Base-by-base conservation (phyloP, 2,888 invertebrate species). In the Sussaba pulchella region DNA sequence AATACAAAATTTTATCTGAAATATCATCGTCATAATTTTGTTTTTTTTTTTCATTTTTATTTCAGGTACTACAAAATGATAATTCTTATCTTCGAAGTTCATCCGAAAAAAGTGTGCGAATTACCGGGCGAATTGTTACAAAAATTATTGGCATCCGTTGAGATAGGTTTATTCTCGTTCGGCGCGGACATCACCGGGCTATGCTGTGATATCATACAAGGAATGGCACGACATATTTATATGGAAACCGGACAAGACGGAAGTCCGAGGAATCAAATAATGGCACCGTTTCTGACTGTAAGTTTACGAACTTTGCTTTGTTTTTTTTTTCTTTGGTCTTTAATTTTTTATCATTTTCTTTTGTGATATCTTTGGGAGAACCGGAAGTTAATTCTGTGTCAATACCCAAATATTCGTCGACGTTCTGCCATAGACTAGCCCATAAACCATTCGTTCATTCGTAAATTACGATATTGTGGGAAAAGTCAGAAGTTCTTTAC, bases 41-140 rank as follows among this genome's bases (percentile, higher is more conserved):
- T 31, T 31, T 31, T 31, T 31, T 31, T 31, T 31, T 31, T 31
- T 5, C 6, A 5, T 31, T 31, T 31, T 31, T 31, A 50, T 78
- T 85, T 14, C 36, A 91, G 91, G 69, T 94, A 93, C 88, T 94
- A 93, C 83, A 93, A 95, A 88, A 93, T 96, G 89, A 92, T 96
- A 66, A 93, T 94, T 21, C 94, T 94, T 86, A 93, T 96, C 61
- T 94, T 94, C 83, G 96, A 96, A 87, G 93, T 95, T 75, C 94
- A 95, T 88, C 95, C 96, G 0, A 94, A 95, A 70, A 95, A 95
- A 89, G 93, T 96, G 31, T 91, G 91, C 59, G 87, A 87, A 47
- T 86, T 95, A 63, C 93, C 94, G 0, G 89, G 92, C 9, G 93
- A 93, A 61, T 90, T 95, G 84, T 87, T 95, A 43, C 92, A 93